These are phyloP conservation scores for Meloidogyne exigua DNA, from an alignment of 1,140 invertebrate species.

Conservation along the genomic window DNA sequence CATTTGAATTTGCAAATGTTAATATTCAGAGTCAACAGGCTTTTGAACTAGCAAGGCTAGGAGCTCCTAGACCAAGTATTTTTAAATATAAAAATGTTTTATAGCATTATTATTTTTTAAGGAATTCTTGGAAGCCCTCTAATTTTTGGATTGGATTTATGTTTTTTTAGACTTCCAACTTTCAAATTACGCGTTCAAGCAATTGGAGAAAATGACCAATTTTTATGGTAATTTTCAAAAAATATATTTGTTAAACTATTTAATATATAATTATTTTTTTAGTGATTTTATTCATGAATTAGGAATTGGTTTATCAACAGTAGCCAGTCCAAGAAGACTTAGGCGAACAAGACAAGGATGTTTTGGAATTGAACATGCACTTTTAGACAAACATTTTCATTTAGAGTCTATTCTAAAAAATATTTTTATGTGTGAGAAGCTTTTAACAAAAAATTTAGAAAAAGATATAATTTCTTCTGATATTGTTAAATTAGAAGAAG, in stretches of 20 bases:
- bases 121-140: constrained; percentile 72
- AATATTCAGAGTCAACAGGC: constrained; percentile 80
- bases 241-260: background rate
- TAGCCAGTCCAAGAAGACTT: constrained; percentile 77
- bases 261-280: constrained; percentile 34
- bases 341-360: constrained; percentile 79
- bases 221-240: constrained; percentile 43
- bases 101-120: background rate
- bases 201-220: constrained; percentile 48
- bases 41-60: constrained; percentile 80
- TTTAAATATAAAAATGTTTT: background rate
- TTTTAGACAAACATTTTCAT: constrained; percentile 80
- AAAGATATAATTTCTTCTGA: constrained; percentile 18
- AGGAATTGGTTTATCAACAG: constrained; percentile 75
- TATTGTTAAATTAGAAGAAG: constrained; percentile 30
- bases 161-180: constrained; percentile 76
- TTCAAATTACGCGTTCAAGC: constrained; percentile 76
- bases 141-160: constrained; percentile 82
- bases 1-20: constrained; percentile 74
- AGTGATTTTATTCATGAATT: constrained; percentile 72
- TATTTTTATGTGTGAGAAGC: constrained; percentile 66
- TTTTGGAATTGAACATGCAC: constrained; percentile 75
- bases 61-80: constrained; percentile 71
- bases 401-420: constrained; percentile 75
- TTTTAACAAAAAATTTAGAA: constrained; percentile 27